Percentiles rank a stretch among this genome's conserved stretches.
Evolutionary conservation across 2,113 vertebrate species (phyloP).

Genomic region (Sitta europaea): DNA sequence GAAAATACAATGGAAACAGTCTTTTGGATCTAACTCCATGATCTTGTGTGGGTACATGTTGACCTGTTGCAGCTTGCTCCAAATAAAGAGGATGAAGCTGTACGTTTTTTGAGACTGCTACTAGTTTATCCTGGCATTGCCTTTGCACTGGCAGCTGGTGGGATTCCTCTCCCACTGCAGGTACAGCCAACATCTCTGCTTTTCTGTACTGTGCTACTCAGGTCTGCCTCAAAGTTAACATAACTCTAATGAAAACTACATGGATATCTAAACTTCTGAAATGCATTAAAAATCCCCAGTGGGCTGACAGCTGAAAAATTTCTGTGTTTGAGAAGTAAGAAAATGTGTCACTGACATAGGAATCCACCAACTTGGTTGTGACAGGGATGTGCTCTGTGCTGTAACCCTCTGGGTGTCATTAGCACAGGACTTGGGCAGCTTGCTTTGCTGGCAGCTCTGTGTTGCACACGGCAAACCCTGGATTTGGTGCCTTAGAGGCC

Average conservation of each 20-base stretch:
- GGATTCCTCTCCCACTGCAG: background rate
- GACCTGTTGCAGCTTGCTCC: background rate
- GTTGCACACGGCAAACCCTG: background rate
- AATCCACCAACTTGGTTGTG: background rate
- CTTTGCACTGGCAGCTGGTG: background rate
- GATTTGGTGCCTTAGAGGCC: accelerated
- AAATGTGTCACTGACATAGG: background rate
- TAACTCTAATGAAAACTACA: background rate
- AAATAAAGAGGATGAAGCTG: background rate
- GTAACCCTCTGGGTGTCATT: background rate
- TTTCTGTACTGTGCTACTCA: background rate
- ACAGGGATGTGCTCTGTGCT: background rate
- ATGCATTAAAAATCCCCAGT: background rate
- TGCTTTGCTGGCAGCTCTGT: background rate
- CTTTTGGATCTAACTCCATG: background rate
- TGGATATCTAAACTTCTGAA: background rate
- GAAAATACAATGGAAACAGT: background rate
- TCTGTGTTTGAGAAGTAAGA: background rate
- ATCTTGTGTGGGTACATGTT: background rate
- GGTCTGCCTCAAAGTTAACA: background rate
- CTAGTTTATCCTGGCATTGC: background rate
- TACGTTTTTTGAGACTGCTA: background rate
- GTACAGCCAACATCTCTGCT: background rate
- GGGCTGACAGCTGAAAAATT: background rate
- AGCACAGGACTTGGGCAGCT: background rate